Evolutionary conservation across 2,888 invertebrate genomes (phyloP).

Genomic region (Drosophila subsilvestris): DNA sequence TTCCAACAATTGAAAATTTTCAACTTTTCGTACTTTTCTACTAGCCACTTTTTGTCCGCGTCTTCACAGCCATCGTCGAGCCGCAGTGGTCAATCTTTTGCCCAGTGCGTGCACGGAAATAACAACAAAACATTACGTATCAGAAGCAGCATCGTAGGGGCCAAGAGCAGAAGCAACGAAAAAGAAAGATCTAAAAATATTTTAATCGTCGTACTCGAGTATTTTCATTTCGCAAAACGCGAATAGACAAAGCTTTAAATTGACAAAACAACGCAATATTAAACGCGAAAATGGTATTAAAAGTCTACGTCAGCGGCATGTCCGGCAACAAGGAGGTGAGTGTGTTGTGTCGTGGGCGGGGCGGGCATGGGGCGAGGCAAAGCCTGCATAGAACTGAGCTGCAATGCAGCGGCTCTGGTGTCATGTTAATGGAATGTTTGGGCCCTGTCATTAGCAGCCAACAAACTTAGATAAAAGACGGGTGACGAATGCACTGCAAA

Average conservation of each 20-base stretch:
- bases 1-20: constrained; percentile 19
- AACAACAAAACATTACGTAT: constrained; percentile 64
- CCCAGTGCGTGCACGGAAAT: constrained; percentile 64
- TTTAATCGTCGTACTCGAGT: constrained; percentile 61
- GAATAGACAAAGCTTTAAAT: constrained; percentile 7
- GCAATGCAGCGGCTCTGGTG: constrained; percentile 49
- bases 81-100: constrained; percentile 29
- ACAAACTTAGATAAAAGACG: constrained; percentile 37
- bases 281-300: constrained; percentile 90
- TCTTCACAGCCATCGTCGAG: constrained; percentile 25
- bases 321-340: constrained; percentile 97
- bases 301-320: constrained; percentile 95
- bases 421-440: constrained; percentile 72
- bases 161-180: constrained; percentile 47
- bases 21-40: constrained; percentile 54
- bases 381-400: constrained; percentile 38
- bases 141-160: constrained; percentile 50
- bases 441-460: constrained; percentile 33
- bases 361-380: constrained; percentile 41
- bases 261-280: constrained; percentile 18
- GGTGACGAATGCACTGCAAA: constrained; percentile 52
- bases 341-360: constrained; percentile 52
- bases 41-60: constrained; percentile 42
- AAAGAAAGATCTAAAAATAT: constrained; percentile 76
- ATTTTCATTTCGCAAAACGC: constrained; percentile 53